Percentiles rank a stretch among this genome's conserved stretches.
These are phyloP conservation scores for Portunus trituberculatus DNA, from an alignment of 1,140 invertebrate species.

Conservation along the genomic window DNA sequence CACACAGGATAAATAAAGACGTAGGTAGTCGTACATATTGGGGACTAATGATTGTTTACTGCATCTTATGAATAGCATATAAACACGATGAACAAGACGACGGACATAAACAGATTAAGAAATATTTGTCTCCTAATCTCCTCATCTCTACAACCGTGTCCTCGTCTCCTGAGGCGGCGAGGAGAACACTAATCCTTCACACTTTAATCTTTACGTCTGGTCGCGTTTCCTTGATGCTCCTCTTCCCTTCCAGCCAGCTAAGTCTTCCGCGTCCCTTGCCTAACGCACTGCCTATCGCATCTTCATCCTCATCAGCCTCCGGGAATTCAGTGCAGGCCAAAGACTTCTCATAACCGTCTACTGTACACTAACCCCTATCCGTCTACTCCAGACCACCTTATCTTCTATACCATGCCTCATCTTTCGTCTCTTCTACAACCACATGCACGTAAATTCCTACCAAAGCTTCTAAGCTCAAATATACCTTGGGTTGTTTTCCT, in stretches of 20 bases:
- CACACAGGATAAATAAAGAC: too few relatives aligned
- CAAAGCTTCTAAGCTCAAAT: too few relatives aligned
- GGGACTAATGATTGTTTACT: too few relatives aligned
- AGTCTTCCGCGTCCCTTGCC: not conserved
- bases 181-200: not conserved
- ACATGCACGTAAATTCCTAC: too few relatives aligned
- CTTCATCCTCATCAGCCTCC: too few relatives aligned
- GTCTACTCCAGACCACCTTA: too few relatives aligned
- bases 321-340: not conserved
- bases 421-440: not conserved
- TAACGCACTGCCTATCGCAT: not conserved
- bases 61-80: not conserved
- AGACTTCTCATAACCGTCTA: not conserved
- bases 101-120: not conserved
- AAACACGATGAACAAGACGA: not conserved
- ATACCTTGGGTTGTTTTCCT: too few relatives aligned
- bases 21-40: too few relatives aligned
- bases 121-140: not conserved
- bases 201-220: not conserved
- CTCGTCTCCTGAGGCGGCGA: not conserved
- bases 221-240: too few relatives aligned
- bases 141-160: not conserved
- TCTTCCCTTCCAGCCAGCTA: not conserved
- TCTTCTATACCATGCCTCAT: not conserved
- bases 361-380: too few relatives aligned